Evolutionary conservation across 2,888 invertebrate genomes (phyloP), one percentile per base, ranked within the genome.

Genomic region (Terebella lapidaria): DNA sequence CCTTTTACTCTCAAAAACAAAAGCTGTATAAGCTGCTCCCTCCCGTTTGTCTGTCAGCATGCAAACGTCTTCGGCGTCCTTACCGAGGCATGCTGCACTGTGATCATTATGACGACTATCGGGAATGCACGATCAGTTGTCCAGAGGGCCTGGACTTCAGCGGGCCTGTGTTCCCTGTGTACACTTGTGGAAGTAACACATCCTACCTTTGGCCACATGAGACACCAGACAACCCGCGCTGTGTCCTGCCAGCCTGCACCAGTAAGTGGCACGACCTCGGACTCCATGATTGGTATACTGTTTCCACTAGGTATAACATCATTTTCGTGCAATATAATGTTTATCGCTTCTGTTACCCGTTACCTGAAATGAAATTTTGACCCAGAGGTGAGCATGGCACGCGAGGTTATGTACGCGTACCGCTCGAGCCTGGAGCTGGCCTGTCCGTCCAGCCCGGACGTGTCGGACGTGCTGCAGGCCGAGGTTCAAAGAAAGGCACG

Each of bases 41-140:
- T n/a, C 10, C 27, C n/a, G 10, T 54, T 54, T 54, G 29, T 45
- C 15, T 55, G 22, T 55, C 57, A 63, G 63, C 28, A 47, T 65
- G 65, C 29, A 53, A 55, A 25, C 58, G 57, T 3, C 53, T 65
- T 47, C 35, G 65, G 3, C 56, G 65, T 5, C 74, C 77, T 3
- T 60, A 72, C 59, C 72, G 73, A 64, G 75, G 76, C 20, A 75
- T 73, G 24, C 60, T 68, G 20, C 59, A 63, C 2, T 78, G 77
- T 61, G 67, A 66, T 4, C 61, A 66, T 1, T 57, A 59, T 2
- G 66, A 63, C 20, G 72, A 76, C 42, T 57, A 62, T 2, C 61
- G 66, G 4, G 60, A 59, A 1, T 78, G 77, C 59, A 61, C 66
- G 26, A 63, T 68, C 15, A 65, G 65, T 3, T 65, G 69, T 45